Base-by-base conservation (phyloP, 92 coral and sea anemone species). In the Bergia sp. region DNA sequence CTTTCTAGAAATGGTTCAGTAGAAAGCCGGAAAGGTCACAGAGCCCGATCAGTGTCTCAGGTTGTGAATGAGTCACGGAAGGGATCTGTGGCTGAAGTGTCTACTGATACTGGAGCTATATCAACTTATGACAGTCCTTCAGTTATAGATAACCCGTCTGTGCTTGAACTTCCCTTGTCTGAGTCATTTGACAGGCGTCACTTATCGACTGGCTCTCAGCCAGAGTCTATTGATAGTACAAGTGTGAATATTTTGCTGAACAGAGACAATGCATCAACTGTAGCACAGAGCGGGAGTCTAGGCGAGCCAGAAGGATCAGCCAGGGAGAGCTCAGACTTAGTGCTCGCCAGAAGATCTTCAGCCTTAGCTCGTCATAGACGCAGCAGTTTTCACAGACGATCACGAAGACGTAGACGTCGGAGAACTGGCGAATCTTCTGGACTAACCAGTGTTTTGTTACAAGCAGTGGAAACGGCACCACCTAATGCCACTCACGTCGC, bases 241-340 rank as follows among this genome's bases (percentile, higher is more conserved):
- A 92, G 92, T 79, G 93, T 95, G 1, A 91, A 88, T 74, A 90
- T 93, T 53, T 89, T 87, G 73, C 86, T 82, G 42, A 86, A 92
- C 89, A 95, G 94, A 85, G 98, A 95, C 96, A 95, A 96, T 20
- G 98, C 98, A 0, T 93, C 96, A 5, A 95, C 96, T 37, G 98
- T 95, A 5, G 94, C 98, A 13, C 98, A 95, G 86, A 92, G 95
- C 18, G 98, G 98, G 18, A 95, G 98, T 82, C 84, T 95, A n/a
- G 96, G 98, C 5, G 98, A 95, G 43, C 95, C 92, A 3, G 98
- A 95, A 65, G 98, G 93, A 11, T 93, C 97, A 47, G 95, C 92
- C 23, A 82, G 93, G 10, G 97, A 94, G 79, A 92, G 95, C 58
- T 91, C 96, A 0, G 98, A 95, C 45, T 87, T 86, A 91, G 86